Evolutionary conservation across 2,888 invertebrate genomes (phyloP).

Genomic region (Elysia crispata): DNA sequence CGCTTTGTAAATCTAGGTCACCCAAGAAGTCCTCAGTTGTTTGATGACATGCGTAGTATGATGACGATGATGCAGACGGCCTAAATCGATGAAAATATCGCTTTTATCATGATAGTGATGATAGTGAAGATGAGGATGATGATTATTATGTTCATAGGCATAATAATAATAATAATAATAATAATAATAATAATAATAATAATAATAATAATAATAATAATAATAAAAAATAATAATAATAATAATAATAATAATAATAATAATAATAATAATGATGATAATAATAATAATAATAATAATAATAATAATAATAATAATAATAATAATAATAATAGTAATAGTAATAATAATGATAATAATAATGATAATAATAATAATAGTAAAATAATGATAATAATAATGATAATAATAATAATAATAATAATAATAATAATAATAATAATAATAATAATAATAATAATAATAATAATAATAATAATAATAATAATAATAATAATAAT

Average conservation of each 20-base stretch:
- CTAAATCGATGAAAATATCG: too few species aligned
- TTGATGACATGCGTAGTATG: too few species aligned
- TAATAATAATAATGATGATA: conserved; percentile 29
- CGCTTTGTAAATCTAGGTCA: too few species aligned
- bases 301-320: conserved; percentile 34
- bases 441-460: neutral
- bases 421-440: conserved; percentile 17
- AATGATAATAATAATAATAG: conserved; percentile 18
- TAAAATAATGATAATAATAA: neutral
- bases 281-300: conserved; percentile 37
- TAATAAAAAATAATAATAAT: conserved; percentile 25
- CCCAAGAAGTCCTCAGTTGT: too few species aligned
- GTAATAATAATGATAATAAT: conserved; percentile 29
- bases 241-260: conserved; percentile 34
- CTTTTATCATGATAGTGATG: neutral
- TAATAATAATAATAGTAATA: neutral
- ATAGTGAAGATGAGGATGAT: conserved; percentile 22
- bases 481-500: conserved; percentile 23
- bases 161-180: conserved; percentile 35
- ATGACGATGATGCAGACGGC: too few species aligned
- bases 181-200: conserved; percentile 32
- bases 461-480: conserved; percentile 2
- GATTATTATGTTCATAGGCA: conserved; percentile 30
- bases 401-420: neutral
- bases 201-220: neutral